phyloP scores from a whole-genome alignment of 1,140 invertebrate species.

The Popillia japonica region DNA sequence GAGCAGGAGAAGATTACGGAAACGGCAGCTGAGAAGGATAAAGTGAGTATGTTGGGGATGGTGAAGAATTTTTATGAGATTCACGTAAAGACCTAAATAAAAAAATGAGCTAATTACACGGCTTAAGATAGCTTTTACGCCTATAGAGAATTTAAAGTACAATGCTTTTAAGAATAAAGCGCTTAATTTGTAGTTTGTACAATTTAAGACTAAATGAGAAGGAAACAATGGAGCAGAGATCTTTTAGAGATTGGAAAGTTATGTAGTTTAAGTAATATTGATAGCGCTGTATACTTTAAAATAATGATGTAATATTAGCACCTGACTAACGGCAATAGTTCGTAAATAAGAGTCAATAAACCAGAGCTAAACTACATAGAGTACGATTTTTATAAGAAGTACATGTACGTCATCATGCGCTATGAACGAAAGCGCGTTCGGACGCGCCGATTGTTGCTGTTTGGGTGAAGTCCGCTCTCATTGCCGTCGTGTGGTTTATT shows the following conservation, averaged over 20 bases:
- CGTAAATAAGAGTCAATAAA: not conserved
- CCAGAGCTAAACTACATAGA: slow-evolving; percentile 1
- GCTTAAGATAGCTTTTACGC: slow-evolving; percentile 9
- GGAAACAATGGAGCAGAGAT: slow-evolving; percentile 12
- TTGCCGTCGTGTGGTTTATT: no score
- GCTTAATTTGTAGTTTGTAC: slow-evolving; percentile 1
- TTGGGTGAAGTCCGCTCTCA: no score
- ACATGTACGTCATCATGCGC: no score
- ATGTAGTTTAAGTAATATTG: not conserved
- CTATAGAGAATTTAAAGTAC: slow-evolving; percentile 20
- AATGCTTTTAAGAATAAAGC: slow-evolving; percentile 14
- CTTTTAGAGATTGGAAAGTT: not conserved
- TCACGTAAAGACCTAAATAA: slow-evolving; percentile 67
- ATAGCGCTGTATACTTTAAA: not conserved
- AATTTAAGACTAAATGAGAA: slow-evolving; percentile 12
- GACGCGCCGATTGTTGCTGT: no score
- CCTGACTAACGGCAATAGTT: slow-evolving; percentile 4
- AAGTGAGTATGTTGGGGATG: slow-evolving; percentile 67
- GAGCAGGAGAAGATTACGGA: slow-evolving; percentile 66
- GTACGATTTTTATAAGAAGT: no score
- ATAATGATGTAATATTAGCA: not conserved
- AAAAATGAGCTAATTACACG: slow-evolving; percentile 11
- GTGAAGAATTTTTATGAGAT: slow-evolving; percentile 71
- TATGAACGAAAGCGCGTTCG: no score
- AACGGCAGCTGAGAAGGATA: slow-evolving; percentile 70